A percentile compares a stretch with the other conserved stretches of the same genome.
These are phyloP conservation scores for Lucifuga dentata DNA, from an alignment of 2,113 vertebrate genomes.

Conservation along the genomic window DNA sequence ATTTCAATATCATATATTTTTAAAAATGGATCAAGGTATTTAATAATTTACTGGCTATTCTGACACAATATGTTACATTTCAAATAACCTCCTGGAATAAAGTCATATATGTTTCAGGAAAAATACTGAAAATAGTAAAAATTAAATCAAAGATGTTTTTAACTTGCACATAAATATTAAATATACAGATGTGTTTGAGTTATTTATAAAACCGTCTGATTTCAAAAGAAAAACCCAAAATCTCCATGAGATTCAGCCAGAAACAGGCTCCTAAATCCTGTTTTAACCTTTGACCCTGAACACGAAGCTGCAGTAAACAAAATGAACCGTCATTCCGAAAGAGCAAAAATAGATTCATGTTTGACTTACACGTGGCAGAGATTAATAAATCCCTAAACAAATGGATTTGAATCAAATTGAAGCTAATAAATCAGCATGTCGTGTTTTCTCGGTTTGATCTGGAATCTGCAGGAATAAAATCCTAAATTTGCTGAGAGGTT, in stretches of 20 bases:
- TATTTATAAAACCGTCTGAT: too few species aligned
- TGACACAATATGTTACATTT: background rate
- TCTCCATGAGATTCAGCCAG: conserved; percentile 19
- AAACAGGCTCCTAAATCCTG: conserved; percentile 19
- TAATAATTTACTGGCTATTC: too few species aligned
- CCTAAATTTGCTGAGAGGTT: background rate
- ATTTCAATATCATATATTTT: background rate
- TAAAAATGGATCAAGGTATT: too few species aligned
- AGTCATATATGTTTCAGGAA: too few species aligned
- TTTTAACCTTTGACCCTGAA: conserved; percentile 53
- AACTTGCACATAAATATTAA: too few species aligned
- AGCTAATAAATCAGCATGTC: too few species aligned
- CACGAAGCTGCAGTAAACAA: background rate
- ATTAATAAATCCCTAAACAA: too few species aligned
- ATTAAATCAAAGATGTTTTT: too few species aligned
- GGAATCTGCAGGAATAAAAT: background rate
- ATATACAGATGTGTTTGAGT: too few species aligned
- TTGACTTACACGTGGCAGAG: background rate
- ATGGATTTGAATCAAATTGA: conserved; percentile 3
- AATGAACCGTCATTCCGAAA: background rate
- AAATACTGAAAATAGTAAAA: too few species aligned
- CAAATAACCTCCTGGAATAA: background rate
- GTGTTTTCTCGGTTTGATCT: too few species aligned
- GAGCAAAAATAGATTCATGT: background rate
- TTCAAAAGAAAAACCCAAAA: too few species aligned